Evolutionary conservation across 2,113 vertebrate genomes (phyloP).

Genomic region (Chaenogobius annularis): DNA sequence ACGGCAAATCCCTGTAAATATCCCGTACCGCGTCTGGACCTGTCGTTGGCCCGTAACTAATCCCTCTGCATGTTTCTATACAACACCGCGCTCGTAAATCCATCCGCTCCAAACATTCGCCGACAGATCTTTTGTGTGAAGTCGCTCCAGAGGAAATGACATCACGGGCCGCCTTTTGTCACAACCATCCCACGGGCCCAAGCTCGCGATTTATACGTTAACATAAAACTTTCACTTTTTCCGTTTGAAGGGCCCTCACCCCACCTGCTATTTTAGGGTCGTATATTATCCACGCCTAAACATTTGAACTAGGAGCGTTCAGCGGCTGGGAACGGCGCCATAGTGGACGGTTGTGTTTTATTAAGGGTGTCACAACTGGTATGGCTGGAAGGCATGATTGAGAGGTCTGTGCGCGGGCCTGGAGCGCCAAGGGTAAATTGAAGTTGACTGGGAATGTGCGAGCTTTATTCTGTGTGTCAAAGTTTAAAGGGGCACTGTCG

Average conservation of each 20-base stretch:
- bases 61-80: constrained; percentile 18
- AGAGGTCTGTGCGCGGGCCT: constrained; percentile 29
- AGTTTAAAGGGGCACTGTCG: constrained; percentile 14
- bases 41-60: constrained; percentile 18
- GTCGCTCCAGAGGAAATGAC: constrained; percentile 49
- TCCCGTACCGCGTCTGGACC: constrained; percentile 14
- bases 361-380: constrained; percentile 57
- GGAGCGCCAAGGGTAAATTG: constrained; percentile 32
- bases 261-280: constrained; percentile 40
- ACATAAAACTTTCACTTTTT: constrained; percentile 43
- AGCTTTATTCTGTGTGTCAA: constrained; percentile 1
- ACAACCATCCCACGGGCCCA: constrained; percentile 12
- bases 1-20: constrained; percentile 37
- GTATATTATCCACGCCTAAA: constrained; percentile 53
- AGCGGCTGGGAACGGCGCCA: constrained; percentile 44
- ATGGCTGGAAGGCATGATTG: constrained; percentile 56
- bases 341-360: constrained; percentile 49
- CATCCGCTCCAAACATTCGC: constrained; percentile 17
- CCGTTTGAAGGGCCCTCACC: constrained; percentile 34
- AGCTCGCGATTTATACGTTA: constrained; percentile 44
- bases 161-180: constrained; percentile 41
- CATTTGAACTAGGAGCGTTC: constrained; percentile 52
- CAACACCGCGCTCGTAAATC: constrained; percentile 36
- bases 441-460: constrained; percentile 11
- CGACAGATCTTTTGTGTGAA: constrained; percentile 41